Base-by-base conservation (phyloP, 2,888 invertebrate genomes). In the Drosophila prolongata region DNA sequence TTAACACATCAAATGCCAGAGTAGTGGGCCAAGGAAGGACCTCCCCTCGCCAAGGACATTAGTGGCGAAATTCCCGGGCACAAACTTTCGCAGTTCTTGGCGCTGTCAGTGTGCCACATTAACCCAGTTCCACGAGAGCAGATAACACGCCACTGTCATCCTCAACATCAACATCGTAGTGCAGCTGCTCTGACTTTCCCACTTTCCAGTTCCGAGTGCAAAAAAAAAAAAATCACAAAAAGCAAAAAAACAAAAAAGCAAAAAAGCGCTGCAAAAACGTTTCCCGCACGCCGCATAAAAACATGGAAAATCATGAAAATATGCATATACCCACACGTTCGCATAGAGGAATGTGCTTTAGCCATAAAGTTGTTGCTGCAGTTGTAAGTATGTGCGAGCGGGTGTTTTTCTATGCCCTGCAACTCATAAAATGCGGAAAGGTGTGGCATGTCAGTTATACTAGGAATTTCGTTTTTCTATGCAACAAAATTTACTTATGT, bases 1-100 rank as follows among this genome's bases (percentile, higher is more conserved):
- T 90, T 90, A 90, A 89, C 89, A 89, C 89, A 87, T 87, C 89
- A 89, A 82, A 82, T 78, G 76, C 69, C 76, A 79, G 56, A 75
- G 71, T 59, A 67, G 55, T 44, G 57, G 35, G 10, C 58, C 58
- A 34, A 53, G 16, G 19, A 30, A 42, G 37, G 19, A 5, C 53
- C 11, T 49, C n/a, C 30, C 10, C n/a, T 1, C 6, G 13, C 14
- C 6, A 42, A 52, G 70, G 58, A 69, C 53, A 54, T 69, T 54
- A 70, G 70, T 60, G 60, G 42, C 49, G 43, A 46, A 40, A 55
- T 52, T 52, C n/a, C 34, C 16, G 68, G 60, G 19, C 52, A 53
- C 14, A 69, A 58, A 69, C n/a, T 62, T 62, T 62, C 16, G 44
- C 49, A 55, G 50, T 61, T 52, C 61, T 56, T 69, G 50, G 54